Evolutionary conservation across 2,113 vertebrate species (phyloP).

Genomic region (Callorhinus ursinus): DNA sequence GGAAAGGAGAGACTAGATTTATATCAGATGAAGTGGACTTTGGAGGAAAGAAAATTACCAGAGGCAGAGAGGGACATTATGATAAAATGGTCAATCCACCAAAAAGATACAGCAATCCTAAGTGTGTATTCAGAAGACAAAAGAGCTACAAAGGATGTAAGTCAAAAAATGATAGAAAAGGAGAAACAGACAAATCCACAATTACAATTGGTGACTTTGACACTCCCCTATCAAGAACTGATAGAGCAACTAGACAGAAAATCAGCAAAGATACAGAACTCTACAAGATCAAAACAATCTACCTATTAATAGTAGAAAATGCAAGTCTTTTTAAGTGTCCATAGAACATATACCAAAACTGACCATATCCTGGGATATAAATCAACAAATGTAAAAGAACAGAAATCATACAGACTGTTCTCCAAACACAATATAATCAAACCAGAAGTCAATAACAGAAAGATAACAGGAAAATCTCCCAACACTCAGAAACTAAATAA

Average conservation of each 20-base stretch:
- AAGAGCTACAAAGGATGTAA: not conserved
- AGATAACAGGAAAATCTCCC: not conserved
- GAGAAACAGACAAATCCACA: not conserved
- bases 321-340: not conserved
- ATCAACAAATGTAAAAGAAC: not conserved
- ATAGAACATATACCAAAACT: not conserved
- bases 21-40: not conserved
- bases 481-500: not conserved
- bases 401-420: not conserved
- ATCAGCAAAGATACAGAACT: not conserved
- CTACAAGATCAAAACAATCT: not conserved
- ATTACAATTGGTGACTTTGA: not conserved
- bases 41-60: not conserved
- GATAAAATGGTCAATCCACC: not conserved
- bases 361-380: not conserved
- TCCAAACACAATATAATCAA: not conserved
- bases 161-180: not conserved
- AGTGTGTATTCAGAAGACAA: not conserved
- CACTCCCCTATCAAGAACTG: not conserved
- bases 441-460: not conserved
- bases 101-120: not conserved
- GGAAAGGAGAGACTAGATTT: not conserved
- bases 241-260: not conserved
- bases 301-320: not conserved
- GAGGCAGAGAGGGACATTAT: not conserved